These are phyloP conservation scores for Apodemia zela DNA, from an alignment of 2,888 invertebrate species.

Conservation along the genomic window DNA sequence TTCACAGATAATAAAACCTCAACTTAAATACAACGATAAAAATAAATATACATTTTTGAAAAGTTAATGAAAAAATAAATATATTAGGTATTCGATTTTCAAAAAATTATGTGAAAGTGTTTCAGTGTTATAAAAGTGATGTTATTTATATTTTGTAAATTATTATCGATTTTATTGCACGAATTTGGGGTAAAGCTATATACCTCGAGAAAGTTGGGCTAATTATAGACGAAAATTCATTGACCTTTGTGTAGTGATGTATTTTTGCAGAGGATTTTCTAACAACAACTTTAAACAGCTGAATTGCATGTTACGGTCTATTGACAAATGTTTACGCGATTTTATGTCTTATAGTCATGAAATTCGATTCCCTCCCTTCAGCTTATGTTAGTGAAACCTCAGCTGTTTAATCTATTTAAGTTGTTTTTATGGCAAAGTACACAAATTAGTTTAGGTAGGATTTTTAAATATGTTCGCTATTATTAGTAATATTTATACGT, in stretches of 20 bases:
- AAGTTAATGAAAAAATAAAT: not conserved
- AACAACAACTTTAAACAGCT: slow-evolving; percentile 44
- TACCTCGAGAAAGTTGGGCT: slow-evolving; percentile 23
- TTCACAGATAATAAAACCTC: not conserved
- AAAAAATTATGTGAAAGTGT: slow-evolving; percentile 10
- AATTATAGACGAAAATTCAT: slow-evolving; percentile 46
- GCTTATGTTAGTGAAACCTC: slow-evolving; percentile 14
- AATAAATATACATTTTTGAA: not conserved
- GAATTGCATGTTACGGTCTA: slow-evolving; percentile 33
- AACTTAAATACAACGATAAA: not conserved
- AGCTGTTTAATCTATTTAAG: slow-evolving; percentile 12
- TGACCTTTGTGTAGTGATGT: slow-evolving; percentile 54
- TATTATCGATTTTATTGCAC: slow-evolving; percentile 3
- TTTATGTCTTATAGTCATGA: slow-evolving; percentile 2
- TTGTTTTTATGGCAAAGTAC: slow-evolving; percentile 3
- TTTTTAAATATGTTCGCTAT: not conserved
- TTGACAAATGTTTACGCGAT: not conserved
- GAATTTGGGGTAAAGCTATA: slow-evolving; percentile 7
- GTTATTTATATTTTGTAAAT: slow-evolving; percentile 1
- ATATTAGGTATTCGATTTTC: not conserved
- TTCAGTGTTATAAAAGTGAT: slow-evolving; percentile 1
- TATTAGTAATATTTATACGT: no score
- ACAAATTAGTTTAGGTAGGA: not conserved
- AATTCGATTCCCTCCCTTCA: slow-evolving; percentile 10
- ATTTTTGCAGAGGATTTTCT: slow-evolving; percentile 50